phyloP scores from a whole-genome alignment of 2,888 invertebrate species.

The Antheraea assamensis region DNA sequence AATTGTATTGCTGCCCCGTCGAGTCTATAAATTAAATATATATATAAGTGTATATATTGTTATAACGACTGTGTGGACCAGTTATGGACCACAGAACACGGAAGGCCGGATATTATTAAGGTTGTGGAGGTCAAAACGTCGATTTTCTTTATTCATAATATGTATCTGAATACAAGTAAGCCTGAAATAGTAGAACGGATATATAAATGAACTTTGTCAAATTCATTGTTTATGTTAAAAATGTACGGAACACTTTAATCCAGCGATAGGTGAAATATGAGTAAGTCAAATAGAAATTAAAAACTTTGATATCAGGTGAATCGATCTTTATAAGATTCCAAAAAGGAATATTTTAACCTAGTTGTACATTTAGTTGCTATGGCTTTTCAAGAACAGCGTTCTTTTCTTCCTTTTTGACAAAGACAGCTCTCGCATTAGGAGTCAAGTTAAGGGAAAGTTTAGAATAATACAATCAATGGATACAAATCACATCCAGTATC shows the following conservation, averaged over 20 bases:
- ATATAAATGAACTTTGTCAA: neutral
- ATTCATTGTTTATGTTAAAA: neutral
- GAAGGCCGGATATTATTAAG: neutral
- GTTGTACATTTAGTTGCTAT: neutral
- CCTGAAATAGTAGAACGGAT: neutral
- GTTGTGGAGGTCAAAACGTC: neutral
- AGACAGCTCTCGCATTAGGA: too few relatives aligned
- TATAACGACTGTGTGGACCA: neutral
- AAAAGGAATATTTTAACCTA: neutral
- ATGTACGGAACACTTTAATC: too few relatives aligned
- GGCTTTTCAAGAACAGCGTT: neutral
- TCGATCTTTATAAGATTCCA: neutral
- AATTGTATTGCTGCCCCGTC: neutral
- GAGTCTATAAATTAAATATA: neutral
- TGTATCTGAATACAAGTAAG: neutral
- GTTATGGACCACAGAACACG: neutral
- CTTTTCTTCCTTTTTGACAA: too few relatives aligned
- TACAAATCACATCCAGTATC: too few relatives aligned
- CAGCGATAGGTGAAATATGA: neutral
- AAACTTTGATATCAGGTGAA: neutral
- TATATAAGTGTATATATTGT: too few relatives aligned
- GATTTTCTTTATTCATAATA: neutral
- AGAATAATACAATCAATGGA: too few relatives aligned
- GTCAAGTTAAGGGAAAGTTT: too few relatives aligned
- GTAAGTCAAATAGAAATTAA: neutral